These are phyloP conservation scores for Garra rufa DNA, from an alignment of 2,113 vertebrate species.

Conservation along the genomic window DNA sequence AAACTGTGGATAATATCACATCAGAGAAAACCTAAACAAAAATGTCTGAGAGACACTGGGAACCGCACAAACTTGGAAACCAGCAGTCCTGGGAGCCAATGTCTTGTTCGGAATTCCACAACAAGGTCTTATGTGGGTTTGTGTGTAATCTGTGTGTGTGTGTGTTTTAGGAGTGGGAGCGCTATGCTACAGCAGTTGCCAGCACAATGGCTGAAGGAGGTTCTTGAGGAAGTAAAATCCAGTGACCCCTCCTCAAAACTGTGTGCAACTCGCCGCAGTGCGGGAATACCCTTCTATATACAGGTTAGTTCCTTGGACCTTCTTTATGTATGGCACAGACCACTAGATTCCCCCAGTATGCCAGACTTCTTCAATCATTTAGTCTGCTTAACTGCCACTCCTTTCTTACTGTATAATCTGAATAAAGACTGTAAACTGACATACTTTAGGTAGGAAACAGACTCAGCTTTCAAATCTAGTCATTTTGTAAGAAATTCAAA, in stretches of 20 bases:
- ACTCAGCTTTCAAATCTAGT: no score
- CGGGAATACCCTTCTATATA: slow-evolving; percentile 96
- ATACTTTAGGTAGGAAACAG: no score
- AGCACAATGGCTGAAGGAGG: slow-evolving; percentile 83
- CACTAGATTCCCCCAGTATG: neutral
- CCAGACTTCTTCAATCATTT: no score
- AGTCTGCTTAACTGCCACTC: no score
- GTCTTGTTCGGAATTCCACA: slow-evolving; percentile 20
- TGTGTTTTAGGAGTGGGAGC: slow-evolving; percentile 77
- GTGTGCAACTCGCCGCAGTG: slow-evolving; percentile 93
- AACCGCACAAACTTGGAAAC: neutral
- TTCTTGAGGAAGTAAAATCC: slow-evolving; percentile 89
- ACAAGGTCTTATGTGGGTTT: neutral
- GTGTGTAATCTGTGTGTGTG: slow-evolving; percentile 20
- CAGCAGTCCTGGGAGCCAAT: neutral
- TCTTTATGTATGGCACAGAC: neutral
- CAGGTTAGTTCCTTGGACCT: slow-evolving; percentile 75
- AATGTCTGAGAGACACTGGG: neutral
- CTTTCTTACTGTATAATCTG: no score
- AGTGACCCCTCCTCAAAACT: slow-evolving; percentile 90
- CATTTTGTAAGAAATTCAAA: no score
- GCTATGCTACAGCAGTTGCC: slow-evolving; percentile 83
- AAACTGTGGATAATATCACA: neutral
- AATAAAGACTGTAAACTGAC: no score
- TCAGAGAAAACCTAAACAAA: neutral